Evolutionary conservation across 2,888 invertebrate species (phyloP).

Genomic region (Automeris io): DNA sequence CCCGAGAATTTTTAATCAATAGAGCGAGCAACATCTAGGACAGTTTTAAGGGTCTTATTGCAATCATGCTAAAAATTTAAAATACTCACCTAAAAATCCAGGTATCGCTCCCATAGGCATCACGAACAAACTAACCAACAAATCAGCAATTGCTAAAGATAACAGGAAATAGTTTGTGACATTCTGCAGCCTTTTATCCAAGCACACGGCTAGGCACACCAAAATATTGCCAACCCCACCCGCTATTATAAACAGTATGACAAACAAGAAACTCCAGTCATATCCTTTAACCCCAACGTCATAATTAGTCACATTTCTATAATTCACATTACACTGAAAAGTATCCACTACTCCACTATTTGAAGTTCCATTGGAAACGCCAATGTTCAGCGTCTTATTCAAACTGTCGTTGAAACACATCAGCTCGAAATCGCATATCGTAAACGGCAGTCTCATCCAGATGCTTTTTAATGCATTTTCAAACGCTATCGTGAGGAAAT

Average conservation of each 20-base stretch:
- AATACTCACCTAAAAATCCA: slow-evolving; percentile 90
- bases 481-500: slow-evolving; percentile 49
- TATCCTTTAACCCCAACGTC: slow-evolving; percentile 53
- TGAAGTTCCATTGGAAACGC: slow-evolving; percentile 32
- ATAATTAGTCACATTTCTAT: slow-evolving; percentile 37
- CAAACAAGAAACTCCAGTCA: slow-evolving; percentile 91
- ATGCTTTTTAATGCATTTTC: slow-evolving; percentile 60
- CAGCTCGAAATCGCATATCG: slow-evolving; percentile 50
- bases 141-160: slow-evolving; percentile 94
- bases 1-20: too few relatives aligned
- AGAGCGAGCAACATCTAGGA: too few relatives aligned
- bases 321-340: slow-evolving; percentile 59
- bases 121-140: slow-evolving; percentile 94
- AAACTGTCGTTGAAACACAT: slow-evolving; percentile 43
- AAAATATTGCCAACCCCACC: slow-evolving; percentile 94
- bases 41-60: too few relatives aligned
- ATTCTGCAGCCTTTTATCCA: slow-evolving; percentile 94
- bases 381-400: slow-evolving; percentile 57
- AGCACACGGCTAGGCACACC: slow-evolving; percentile 93
- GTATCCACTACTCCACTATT: slow-evolving; percentile 32
- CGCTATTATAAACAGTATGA: slow-evolving; percentile 89
- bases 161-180: slow-evolving; percentile 97
- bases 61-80: background rate
- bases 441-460: slow-evolving; percentile 55
- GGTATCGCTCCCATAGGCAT: slow-evolving; percentile 97